Conservation (phyloP, 2,113 vertebrate genomes). For the Suricata suricatta region DNA sequence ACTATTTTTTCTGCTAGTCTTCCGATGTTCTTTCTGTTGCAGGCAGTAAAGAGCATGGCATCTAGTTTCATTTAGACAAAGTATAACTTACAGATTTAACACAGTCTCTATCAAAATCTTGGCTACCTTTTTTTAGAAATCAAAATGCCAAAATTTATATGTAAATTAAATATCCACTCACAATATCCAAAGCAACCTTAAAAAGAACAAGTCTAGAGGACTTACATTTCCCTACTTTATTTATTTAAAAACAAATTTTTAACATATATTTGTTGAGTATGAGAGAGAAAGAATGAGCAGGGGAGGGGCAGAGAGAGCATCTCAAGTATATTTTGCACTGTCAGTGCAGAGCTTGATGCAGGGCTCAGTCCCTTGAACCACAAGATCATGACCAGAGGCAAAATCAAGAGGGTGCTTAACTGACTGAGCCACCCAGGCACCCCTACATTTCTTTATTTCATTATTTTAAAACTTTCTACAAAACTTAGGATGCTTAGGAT, state of each 20-base stretch:
- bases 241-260: background rate
- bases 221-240: background rate
- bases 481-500: background rate
- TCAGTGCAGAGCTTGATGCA: too few species aligned
- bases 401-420: too few species aligned
- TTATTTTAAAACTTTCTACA: background rate
- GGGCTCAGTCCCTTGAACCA: too few species aligned
- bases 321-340: too few species aligned
- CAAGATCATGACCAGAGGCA: too few species aligned
- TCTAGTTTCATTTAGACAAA: background rate
- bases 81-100: background rate
- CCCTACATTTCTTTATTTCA: background rate
- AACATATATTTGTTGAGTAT: too few species aligned
- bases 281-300: too few species aligned
- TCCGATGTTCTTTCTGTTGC: background rate
- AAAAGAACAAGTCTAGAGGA: background rate
- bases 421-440: too few species aligned
- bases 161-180: background rate
- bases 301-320: too few species aligned
- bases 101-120: background rate
- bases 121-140: background rate
- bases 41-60: background rate
- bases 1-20: background rate
- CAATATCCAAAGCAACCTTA: background rate
- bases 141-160: background rate